Evolutionary conservation across 2,113 vertebrate species (phyloP).

Genomic region (Saguinus imperator): DNA sequence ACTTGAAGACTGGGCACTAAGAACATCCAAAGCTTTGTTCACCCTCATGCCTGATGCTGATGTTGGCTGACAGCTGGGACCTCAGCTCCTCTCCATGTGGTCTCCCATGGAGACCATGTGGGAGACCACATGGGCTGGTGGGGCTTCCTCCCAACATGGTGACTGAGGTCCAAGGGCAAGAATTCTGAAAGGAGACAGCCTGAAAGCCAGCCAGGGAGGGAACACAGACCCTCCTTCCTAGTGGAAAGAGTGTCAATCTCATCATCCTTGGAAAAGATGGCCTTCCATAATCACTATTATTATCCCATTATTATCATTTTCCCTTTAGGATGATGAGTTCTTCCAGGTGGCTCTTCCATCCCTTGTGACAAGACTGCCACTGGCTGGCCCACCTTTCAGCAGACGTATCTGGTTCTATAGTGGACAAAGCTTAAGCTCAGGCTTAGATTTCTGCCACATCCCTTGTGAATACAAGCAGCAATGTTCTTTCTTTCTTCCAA

Average conservation of each 20-base stretch:
- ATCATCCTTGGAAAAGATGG: neutral
- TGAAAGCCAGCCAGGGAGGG: neutral
- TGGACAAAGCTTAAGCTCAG: neutral
- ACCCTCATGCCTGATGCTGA: neutral
- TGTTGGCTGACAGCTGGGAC: neutral
- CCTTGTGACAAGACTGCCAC: neutral
- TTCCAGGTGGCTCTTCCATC: neutral
- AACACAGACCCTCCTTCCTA: no score
- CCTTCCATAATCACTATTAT: neutral
- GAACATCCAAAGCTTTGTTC: neutral
- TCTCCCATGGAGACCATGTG: neutral
- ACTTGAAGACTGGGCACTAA: neutral
- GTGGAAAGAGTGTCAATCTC: neutral
- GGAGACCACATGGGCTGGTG: neutral
- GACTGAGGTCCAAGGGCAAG: neutral
- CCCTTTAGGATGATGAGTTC: neutral
- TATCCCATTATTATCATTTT: neutral
- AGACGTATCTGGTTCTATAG: neutral
- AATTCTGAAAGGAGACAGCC: neutral
- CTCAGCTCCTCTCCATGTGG: neutral
- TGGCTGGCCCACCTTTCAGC: neutral
- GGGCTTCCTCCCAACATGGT: neutral
- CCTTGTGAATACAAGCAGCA: neutral
- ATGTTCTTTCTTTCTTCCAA: neutral
- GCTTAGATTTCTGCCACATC: neutral